Percentiles rank a stretch among this genome's conserved stretches.
phyloP scores from a whole-genome alignment of 1,140 invertebrate genomes.

The Drosophila ohnishii region DNA sequence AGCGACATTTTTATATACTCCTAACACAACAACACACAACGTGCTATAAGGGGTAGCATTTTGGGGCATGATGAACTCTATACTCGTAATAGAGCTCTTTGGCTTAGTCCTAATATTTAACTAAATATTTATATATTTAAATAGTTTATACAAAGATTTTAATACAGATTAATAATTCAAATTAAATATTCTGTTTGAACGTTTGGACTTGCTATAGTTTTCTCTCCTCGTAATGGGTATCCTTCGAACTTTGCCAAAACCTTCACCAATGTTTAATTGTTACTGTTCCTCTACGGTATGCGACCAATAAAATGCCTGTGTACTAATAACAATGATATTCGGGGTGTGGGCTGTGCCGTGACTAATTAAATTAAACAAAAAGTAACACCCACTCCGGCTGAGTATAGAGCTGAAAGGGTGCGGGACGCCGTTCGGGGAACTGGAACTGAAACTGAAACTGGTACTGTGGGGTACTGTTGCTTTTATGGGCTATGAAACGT shows the following conservation, averaged over 20 bases:
- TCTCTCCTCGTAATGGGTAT: constrained; percentile 15
- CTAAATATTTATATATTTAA: not conserved
- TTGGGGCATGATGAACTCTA: constrained; percentile 1
- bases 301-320: constrained; percentile 51
- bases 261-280: constrained; percentile 36
- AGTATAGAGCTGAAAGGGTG: constrained; percentile 19
- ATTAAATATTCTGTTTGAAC: not conserved
- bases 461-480: constrained; percentile 40
- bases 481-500: constrained; percentile 73
- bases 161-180: not conserved
- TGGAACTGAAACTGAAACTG: constrained; percentile 6
- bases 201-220: not conserved
- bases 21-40: constrained; percentile 13
- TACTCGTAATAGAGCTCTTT: not conserved
- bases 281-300: constrained; percentile 47
- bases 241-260: not conserved
- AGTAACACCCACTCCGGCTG: constrained; percentile 59
- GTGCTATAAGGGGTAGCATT: constrained; percentile 4
- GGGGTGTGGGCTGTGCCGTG: constrained; percentile 20
- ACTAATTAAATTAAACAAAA: constrained; percentile 79
- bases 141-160: not conserved
- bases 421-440: constrained; percentile 8
- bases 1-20: constrained; percentile 71
- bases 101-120: not conserved
- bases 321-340: constrained; percentile 68